phyloP scores from a whole-genome alignment of 2,797 vertebrate species.

The Semaprochilodus insignis region DNA sequence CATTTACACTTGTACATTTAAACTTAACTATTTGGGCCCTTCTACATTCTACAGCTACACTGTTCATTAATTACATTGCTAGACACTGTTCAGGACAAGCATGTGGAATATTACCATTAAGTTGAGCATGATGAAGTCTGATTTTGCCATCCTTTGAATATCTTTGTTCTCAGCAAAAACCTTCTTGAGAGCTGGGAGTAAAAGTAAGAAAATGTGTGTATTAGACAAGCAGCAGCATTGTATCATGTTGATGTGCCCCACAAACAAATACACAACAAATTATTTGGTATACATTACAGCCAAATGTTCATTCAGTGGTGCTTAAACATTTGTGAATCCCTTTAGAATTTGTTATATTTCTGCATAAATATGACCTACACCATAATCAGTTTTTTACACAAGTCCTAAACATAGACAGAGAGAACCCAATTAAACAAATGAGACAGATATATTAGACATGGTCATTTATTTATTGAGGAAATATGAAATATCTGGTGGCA shows the following conservation, averaged over 20 bases:
- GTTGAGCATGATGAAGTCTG: constrained; percentile 80
- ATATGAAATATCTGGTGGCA: too few species aligned
- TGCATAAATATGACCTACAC: too few species aligned
- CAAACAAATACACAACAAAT: not conserved
- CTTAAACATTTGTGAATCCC: too few species aligned
- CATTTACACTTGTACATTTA: too few species aligned
- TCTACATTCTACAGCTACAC: not conserved
- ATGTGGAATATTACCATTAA: constrained; percentile 66
- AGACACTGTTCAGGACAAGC: not conserved
- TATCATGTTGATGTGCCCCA: not conserved
- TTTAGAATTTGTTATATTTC: too few species aligned
- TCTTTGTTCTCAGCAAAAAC: constrained; percentile 64
- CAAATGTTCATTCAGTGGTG: not conserved
- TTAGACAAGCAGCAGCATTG: not conserved
- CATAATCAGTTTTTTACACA: too few species aligned
- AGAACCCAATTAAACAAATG: too few species aligned
- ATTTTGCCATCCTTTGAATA: constrained; percentile 76
- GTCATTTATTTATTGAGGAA: too few species aligned
- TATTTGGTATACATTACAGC: not conserved
- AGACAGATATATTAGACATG: too few species aligned
- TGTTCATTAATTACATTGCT: not conserved
- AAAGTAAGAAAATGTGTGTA: not conserved
- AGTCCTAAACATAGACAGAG: too few species aligned
- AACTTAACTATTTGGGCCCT: too few species aligned
- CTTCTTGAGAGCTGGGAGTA: constrained; percentile 73